These are phyloP conservation scores for Vireo altiloquus DNA, from an alignment of 2,113 vertebrate species.

Conservation along the genomic window DNA sequence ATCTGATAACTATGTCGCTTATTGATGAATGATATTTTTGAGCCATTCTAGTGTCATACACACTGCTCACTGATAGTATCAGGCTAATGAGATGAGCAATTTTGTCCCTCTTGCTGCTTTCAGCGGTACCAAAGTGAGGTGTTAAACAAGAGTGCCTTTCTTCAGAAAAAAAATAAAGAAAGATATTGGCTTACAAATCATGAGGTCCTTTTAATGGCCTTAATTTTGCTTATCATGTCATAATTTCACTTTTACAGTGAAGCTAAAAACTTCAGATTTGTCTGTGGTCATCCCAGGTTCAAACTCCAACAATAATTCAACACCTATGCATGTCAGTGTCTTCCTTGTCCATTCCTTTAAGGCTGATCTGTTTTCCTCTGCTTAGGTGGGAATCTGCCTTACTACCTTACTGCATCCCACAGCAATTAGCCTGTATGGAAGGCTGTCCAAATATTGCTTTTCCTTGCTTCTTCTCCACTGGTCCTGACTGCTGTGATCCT, in stretches of 20 bases:
- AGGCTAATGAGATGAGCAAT: not conserved
- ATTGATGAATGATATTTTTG: not conserved
- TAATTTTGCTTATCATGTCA: not conserved
- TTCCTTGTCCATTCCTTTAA: not conserved
- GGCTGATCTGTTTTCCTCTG: not conserved
- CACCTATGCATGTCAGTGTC: fast-evolving
- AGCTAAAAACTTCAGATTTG: not conserved
- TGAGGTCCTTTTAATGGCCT: not conserved
- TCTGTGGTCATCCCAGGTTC: not conserved
- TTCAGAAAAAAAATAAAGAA: not conserved
- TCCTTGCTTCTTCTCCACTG: not conserved
- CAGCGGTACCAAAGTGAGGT: not conserved
- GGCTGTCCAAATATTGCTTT: not conserved
- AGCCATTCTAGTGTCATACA: not conserved
- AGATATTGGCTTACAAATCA: not conserved
- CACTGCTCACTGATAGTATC: not conserved
- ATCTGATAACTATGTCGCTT: too few relatives aligned
- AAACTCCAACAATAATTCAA: not conserved
- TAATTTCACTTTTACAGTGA: not conserved
- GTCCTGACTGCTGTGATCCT: not conserved
- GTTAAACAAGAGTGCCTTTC: not conserved
- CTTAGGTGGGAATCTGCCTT: not conserved
- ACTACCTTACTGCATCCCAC: not conserved
- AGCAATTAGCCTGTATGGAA: not conserved
- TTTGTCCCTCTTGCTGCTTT: not conserved